Evolutionary conservation across 2,797 vertebrate genomes (phyloP).

Genomic region (Melopsittacus undulatus): DNA sequence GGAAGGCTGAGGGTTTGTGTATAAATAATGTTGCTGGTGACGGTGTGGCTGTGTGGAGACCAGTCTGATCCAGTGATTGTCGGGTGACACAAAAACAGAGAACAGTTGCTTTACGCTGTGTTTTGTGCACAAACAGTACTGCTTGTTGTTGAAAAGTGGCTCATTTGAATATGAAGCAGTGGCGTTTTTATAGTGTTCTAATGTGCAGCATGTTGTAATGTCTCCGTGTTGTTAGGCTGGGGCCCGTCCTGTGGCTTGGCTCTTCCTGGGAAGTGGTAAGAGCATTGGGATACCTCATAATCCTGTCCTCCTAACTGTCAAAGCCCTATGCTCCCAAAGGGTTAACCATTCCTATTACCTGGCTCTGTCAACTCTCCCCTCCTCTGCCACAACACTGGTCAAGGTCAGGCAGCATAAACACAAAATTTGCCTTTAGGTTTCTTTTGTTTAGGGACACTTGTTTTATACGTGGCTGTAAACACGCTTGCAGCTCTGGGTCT

Average conservation of each 20-base stretch:
- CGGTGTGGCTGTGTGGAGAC: neutral
- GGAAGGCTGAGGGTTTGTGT: neutral
- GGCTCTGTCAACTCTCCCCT: neutral
- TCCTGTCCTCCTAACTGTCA: neutral
- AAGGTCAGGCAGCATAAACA: constrained; percentile 53
- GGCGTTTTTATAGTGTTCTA: neutral
- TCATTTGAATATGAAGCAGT: neutral
- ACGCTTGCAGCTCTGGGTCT: neutral
- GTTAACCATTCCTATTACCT: constrained; percentile 33
- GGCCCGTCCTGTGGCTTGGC: neutral
- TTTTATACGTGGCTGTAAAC: neutral
- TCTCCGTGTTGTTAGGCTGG: neutral
- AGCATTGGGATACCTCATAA: neutral
- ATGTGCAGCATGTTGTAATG: neutral
- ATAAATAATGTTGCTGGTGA: constrained; percentile 10
- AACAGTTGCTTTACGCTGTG: neutral
- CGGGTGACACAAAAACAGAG: fast-evolving
- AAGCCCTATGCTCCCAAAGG: neutral
- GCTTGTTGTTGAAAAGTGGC: neutral
- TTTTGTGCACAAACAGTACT: neutral
- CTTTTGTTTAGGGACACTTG: neutral
- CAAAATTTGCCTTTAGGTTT: neutral
- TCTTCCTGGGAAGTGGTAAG: neutral
- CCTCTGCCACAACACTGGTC: constrained; percentile 2
- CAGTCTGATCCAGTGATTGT: constrained; percentile 2